These are phyloP conservation scores for Euspilapteryx auroguttella DNA, from an alignment of 2,888 invertebrate species.

Conservation along the genomic window DNA sequence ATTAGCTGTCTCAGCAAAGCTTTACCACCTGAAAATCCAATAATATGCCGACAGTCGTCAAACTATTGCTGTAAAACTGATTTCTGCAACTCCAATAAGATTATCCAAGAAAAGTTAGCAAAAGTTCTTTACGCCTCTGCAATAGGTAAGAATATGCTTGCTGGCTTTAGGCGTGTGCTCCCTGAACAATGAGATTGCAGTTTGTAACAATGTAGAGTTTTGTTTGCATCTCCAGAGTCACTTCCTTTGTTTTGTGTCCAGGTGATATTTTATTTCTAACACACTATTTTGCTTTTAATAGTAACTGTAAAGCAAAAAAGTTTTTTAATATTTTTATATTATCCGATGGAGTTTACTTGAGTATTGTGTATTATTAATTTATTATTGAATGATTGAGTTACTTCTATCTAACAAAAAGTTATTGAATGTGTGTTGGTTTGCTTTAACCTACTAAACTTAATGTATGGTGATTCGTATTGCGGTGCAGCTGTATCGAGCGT, in stretches of 20 bases:
- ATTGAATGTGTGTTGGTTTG: conserved; percentile 57
- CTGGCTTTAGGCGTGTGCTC: conserved; percentile 36
- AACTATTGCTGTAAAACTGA: conserved; percentile 46
- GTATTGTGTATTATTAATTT: no score
- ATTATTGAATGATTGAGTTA: no score
- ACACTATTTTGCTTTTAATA: conserved; percentile 23
- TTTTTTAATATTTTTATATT: no score
- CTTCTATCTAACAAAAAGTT: conserved; percentile 45
- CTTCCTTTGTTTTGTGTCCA: conserved; percentile 52
- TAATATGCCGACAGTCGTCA: conserved; percentile 35
- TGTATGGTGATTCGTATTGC: conserved; percentile 56
- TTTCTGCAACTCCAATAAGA: conserved; percentile 45
- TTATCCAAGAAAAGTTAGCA: conserved; percentile 27
- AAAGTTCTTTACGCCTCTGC: conserved; percentile 25
- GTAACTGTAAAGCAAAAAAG: neutral
- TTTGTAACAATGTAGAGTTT: conserved; percentile 50
- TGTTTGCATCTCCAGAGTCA: conserved; percentile 44
- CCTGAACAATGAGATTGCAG: conserved; percentile 29
- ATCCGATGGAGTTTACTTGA: no score
- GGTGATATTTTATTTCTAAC: no score
- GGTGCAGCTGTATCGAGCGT: conserved; percentile 77
- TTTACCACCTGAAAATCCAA: conserved; percentile 58
- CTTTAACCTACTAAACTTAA: conserved; percentile 63
- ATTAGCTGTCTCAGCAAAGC: conserved; percentile 62
- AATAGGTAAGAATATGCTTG: conserved; percentile 32